Percentiles rank a stretch among this genome's conserved stretches.
Conservation (phyloP, 2,888 invertebrate genomes). For the Eupithecia abbreviata region DNA sequence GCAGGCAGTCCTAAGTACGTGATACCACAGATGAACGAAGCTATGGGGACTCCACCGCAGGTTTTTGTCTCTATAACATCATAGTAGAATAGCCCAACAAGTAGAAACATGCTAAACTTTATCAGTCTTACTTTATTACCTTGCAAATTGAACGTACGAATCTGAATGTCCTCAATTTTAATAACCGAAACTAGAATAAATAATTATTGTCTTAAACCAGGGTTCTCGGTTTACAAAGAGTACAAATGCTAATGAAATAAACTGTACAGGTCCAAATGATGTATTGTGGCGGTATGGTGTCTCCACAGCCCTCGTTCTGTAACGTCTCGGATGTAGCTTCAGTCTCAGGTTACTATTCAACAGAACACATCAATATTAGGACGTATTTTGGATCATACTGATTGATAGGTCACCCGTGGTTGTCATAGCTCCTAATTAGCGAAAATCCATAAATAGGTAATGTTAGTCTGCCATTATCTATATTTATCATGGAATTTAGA, state of each 20-base stretch:
- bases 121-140: neutral
- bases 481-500: neutral
- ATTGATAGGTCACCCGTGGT: slow-evolving; percentile 3
- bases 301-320: slow-evolving; percentile 79
- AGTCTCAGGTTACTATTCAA: slow-evolving; percentile 67
- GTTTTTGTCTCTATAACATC: slow-evolving; percentile 43
- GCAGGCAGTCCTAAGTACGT: slow-evolving; percentile 74
- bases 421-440: neutral
- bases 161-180: neutral
- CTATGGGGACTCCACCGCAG: slow-evolving; percentile 67
- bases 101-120: neutral
- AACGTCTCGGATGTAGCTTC: slow-evolving; percentile 77
- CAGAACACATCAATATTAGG: neutral
- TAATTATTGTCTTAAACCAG: neutral
- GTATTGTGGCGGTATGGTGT: slow-evolving; percentile 77
- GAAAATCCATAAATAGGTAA: neutral
- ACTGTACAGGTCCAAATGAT: slow-evolving; percentile 74
- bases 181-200: neutral
- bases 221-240: neutral
- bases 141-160: neutral
- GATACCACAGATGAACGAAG: slow-evolving; percentile 69
- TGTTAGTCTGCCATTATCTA: neutral
- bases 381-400: neutral
- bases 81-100: slow-evolving; percentile 4
- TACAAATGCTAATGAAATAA: neutral